phyloP scores from a whole-genome alignment of 2,113 vertebrate genomes.

The Leptocoma aspasia region DNA sequence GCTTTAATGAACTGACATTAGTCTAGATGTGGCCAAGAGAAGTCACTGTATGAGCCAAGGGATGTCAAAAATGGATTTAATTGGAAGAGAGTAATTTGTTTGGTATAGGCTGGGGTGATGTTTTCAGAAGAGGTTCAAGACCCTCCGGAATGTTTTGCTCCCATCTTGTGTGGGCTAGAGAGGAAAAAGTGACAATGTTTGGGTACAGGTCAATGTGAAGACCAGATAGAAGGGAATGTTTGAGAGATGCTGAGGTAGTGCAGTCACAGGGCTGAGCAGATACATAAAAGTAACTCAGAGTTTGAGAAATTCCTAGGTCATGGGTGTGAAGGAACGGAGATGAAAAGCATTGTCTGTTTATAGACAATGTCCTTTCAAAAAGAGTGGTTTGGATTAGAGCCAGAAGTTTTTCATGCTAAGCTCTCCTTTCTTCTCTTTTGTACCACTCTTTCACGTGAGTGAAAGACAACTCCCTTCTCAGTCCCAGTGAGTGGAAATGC shows the following conservation, averaged over 20 bases:
- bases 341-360: not conserved
- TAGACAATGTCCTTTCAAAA: not conserved
- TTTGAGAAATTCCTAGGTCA: not conserved
- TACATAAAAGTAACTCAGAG: not conserved
- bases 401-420: not conserved
- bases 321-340: not conserved
- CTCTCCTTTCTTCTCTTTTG: not conserved
- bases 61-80: not conserved
- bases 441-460: not conserved
- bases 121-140: not conserved
- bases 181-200: not conserved
- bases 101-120: not conserved
- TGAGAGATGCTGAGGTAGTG: not conserved
- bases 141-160: not conserved
- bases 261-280: not conserved
- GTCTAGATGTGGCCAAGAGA: not conserved
- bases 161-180: not conserved
- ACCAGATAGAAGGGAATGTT: not conserved
- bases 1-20: not conserved
- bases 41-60: not conserved
- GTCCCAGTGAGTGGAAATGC: not conserved
- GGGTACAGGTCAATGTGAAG: not conserved
- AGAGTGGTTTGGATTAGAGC: not conserved
- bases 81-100: not conserved
- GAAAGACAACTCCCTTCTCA: not conserved